Base-by-base conservation (phyloP, 1,140 invertebrate species). In the Cryptotermes secundus region DNA sequence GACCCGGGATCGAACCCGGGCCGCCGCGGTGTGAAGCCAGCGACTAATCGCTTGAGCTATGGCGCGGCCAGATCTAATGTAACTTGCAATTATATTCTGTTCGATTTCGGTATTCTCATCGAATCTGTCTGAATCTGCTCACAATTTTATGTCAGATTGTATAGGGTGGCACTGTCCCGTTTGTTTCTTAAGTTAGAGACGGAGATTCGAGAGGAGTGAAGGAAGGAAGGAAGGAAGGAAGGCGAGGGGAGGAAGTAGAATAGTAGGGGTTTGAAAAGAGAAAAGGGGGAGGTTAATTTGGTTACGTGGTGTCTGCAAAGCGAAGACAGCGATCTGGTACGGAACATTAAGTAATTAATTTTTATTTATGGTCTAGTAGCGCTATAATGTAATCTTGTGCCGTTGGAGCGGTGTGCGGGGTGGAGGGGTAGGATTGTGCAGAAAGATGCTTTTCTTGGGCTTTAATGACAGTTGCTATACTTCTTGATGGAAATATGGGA, bases 331-430 rank as follows among this genome's bases (percentile, higher is more conserved):
- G 59, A 1, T n/a, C 24, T 65, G 2, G 24, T 65, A 65, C 59
- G 59, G 59, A 65, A 65, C 59, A n/a, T n/a, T n/a, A 65, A 65
- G 59, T 65, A 65, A 65, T 65, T 65, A 65, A 65, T 65, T 65
- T 65, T 65, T 65, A 65, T 65, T 65, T 65, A 65, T 65, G 59
- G 59, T 26, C 59, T 65, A 3, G 22, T 10, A 59, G 6, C 19
- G 53, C 53, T 4, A 59, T 59, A 59, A 59, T 19, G 19, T 42
- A 42, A 42, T 42, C 38, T 42, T 42, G 45, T 10, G 45, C 16
- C 45, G 45, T 49, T 49, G 45, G 26, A n/a, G 12, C 59, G 2
- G 24, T 2, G 6, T 6, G 12, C 19, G 7, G 59, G 1, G 12
- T 4, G 59, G 59, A 26, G 26, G 12, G n/a, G 59, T 2, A 2